Evolutionary conservation across 2,888 invertebrate genomes (phyloP).

Genomic region (Catocala sponsa): DNA sequence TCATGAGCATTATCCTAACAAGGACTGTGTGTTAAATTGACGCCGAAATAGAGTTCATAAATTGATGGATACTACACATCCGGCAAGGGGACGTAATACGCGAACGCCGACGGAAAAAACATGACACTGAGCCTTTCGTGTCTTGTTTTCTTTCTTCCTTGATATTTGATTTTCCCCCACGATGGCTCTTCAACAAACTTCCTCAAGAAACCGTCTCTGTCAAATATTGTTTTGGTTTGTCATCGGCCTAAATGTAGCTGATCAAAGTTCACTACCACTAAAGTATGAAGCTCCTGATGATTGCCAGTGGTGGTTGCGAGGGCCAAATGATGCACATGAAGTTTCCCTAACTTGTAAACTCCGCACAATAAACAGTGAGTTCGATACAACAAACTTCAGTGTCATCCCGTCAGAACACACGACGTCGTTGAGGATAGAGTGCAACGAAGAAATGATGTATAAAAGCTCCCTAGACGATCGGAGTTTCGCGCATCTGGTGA

Average conservation of each 20-base stretch:
- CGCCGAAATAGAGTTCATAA: constrained; percentile 74
- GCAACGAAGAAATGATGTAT: constrained; percentile 93
- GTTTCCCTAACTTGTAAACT: constrained; percentile 93
- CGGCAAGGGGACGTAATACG: constrained; percentile 80
- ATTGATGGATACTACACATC: constrained; percentile 86
- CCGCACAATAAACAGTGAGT: constrained; percentile 95
- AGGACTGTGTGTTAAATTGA: constrained; percentile 76
- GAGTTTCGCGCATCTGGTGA: constrained; percentile 93
- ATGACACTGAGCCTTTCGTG: constrained; percentile 84
- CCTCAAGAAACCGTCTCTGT: constrained; percentile 71
- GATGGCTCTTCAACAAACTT: constrained; percentile 77
- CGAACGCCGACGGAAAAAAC: constrained; percentile 86
- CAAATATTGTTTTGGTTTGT: constrained; percentile 81
- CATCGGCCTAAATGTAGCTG: constrained; percentile 79
- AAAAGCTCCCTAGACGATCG: constrained; percentile 93
- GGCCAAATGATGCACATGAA: constrained; percentile 90
- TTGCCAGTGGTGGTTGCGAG: constrained; percentile 93
- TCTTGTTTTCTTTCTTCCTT: constrained; percentile 85
- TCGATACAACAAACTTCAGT: constrained; percentile 95
- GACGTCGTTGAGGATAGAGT: constrained; percentile 92
- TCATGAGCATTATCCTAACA: constrained; percentile 67
- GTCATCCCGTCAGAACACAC: constrained; percentile 95
- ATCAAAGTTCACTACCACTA: constrained; percentile 82
- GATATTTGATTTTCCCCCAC: constrained; percentile 80
- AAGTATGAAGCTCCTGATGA: constrained; percentile 95